Percentiles rank a stretch among this genome's conserved stretches.
Evolutionary conservation across 2,113 vertebrate species (phyloP).

Genomic region (Tetraodon nigroviridis): DNA sequence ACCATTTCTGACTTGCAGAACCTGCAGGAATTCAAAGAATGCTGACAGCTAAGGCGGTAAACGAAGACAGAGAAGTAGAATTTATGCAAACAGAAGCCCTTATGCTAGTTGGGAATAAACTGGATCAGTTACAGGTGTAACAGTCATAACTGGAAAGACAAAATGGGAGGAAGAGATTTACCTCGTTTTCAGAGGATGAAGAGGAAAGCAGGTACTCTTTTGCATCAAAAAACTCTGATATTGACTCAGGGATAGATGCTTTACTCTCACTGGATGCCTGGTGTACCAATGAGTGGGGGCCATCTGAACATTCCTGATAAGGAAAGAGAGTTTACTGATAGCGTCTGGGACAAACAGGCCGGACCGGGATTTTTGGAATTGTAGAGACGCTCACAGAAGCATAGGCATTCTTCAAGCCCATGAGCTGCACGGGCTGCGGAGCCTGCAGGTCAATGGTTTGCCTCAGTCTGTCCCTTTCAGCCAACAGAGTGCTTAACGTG

Average conservation of each 20-base stretch:
- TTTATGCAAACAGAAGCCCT: not conserved
- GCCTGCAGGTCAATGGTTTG: conserved; percentile 84
- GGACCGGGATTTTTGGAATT: not conserved
- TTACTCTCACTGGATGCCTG: conserved; percentile 91
- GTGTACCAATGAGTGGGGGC: conserved; percentile 83
- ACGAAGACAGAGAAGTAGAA: not conserved
- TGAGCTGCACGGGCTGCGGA: conserved; percentile 81
- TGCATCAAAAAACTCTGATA: conserved; percentile 95
- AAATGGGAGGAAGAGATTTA: conserved; percentile 38
- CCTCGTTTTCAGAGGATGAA: conserved; percentile 98
- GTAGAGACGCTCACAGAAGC: conserved; percentile 74
- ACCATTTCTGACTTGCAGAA: too few relatives aligned
- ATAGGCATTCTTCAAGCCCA: conserved; percentile 85
- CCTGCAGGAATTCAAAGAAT: too few relatives aligned
- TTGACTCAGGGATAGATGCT: conserved; percentile 87
- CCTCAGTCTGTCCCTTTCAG: conserved; percentile 85
- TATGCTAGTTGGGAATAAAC: too few relatives aligned
- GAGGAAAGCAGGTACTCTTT: conserved; percentile 93
- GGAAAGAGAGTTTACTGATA: conserved; percentile 15
- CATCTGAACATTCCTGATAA: conserved; percentile 78
- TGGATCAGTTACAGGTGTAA: too few relatives aligned
- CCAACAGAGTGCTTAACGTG: conserved; percentile 79
- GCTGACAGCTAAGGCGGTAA: not conserved
- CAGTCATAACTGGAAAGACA: too few relatives aligned
- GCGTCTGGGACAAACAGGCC: conserved; percentile 1